Percentiles rank a stretch among this genome's conserved stretches.
These are phyloP conservation scores for Regulus satrapa DNA, from an alignment of 2,113 vertebrate species.

Conservation along the genomic window DNA sequence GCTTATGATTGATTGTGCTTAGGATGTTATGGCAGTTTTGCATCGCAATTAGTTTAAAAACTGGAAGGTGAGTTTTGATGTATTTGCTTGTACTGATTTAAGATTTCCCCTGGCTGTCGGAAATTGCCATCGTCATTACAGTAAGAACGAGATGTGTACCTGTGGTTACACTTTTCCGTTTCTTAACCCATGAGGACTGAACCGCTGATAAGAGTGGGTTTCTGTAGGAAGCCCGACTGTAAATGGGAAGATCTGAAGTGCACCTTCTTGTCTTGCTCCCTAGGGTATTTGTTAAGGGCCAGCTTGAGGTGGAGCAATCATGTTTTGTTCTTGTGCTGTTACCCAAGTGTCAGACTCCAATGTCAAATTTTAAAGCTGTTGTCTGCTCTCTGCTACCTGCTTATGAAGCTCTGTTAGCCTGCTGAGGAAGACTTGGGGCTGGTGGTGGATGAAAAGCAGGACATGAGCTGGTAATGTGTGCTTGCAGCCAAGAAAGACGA, in stretches of 20 bases:
- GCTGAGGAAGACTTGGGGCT: not conserved
- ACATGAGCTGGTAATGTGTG: fast-evolving
- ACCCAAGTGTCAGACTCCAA: not conserved
- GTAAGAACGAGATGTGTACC: not conserved
- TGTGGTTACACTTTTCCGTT: not conserved
- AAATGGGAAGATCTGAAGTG: not conserved
- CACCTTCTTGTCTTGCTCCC: not conserved
- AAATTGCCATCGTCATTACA: not conserved
- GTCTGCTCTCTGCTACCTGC: not conserved
- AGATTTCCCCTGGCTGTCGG: not conserved
- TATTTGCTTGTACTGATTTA: not conserved
- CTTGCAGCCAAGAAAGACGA: not conserved
- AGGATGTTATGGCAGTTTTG: not conserved
- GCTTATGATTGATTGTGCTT: not conserved
- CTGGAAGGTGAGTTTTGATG: not conserved
- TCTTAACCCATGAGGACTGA: not conserved
- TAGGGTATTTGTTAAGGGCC: not conserved
- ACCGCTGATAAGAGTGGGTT: not conserved
- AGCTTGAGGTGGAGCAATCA: not conserved
- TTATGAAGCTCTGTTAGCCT: not conserved
- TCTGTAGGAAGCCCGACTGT: not conserved
- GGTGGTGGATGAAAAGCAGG: not conserved
- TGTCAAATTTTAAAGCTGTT: not conserved
- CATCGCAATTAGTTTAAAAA: not conserved
- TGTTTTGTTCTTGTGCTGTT: not conserved